Conservation (phyloP, 2,888 invertebrate species). For the Alentia gelatinosa region DNA sequence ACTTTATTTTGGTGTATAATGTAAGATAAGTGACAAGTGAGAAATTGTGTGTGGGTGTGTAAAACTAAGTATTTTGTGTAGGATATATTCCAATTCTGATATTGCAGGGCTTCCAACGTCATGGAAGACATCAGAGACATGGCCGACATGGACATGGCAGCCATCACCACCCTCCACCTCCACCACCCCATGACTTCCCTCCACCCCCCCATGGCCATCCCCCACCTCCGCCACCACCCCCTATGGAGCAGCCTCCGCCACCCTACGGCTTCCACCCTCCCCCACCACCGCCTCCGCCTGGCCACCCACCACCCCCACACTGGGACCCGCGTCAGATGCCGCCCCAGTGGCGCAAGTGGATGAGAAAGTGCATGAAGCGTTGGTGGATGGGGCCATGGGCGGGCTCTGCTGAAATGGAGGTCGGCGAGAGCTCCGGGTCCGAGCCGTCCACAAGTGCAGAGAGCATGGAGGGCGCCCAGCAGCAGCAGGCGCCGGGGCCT, state of each 20-base stretch:
- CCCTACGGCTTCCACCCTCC: background rate
- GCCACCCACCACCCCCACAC: background rate
- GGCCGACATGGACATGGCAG: background rate
- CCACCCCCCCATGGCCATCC: background rate
- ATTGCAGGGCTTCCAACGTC: background rate
- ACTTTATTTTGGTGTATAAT: background rate
- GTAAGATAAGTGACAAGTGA: background rate
- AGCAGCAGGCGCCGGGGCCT: background rate
- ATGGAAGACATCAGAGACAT: background rate
- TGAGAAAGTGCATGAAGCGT: background rate
- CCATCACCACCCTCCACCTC: background rate
- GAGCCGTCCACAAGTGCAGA: background rate
- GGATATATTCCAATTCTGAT: background rate
- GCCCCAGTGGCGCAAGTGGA: slow-evolving; percentile 41
- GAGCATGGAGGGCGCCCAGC: background rate
- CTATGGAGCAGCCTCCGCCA: slow-evolving; percentile 3
- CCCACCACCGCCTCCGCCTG: background rate
- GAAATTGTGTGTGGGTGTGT: no score
- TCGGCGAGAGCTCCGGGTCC: background rate
- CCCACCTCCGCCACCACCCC: background rate
- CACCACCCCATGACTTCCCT: background rate
- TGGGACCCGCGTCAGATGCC: background rate
- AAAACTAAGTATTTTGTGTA: no score
- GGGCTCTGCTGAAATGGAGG: background rate
- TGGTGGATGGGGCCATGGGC: background rate